Base-by-base conservation (phyloP, 2,113 vertebrate species). In the Anser brachyrhynchus region DNA sequence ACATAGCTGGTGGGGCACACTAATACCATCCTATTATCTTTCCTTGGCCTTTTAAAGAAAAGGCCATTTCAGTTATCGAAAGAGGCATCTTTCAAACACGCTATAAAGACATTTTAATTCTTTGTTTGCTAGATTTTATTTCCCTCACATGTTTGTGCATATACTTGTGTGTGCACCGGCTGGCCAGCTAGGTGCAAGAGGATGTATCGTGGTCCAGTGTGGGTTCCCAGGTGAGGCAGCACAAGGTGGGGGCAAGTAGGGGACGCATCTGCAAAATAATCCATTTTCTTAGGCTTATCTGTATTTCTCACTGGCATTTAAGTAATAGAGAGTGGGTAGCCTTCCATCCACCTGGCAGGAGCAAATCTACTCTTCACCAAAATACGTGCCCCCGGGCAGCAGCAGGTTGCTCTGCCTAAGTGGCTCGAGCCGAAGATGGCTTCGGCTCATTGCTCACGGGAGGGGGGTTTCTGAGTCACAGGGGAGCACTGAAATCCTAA, bases 401-500 rank as follows among this genome's bases (percentile, higher is more conserved):
- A 52, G 39, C 0, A 10, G 26, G 28, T 51, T 33, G 59, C 57
- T 13, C 54, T 85, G 29, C 55, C 22, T 33, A 21, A 64, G 25
- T 64, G 41, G 19, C 59, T 87, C 37, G 67, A 39, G 28, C 57
- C 20, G 25, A 43, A 71, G 35, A 65, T 37, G 35, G 39, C 59
- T 91, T 80, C 57, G 74, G 22, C 12, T 74, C 33, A 5, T 13
- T 81, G 62, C 37, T 90, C 33, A 29, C 0, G 1, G 76, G 17
- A 66, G 21, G 10, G 23, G 13, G 8, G 37, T 83, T 62, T 43
- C 43, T 85, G 64, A 87, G 44, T 79, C 91, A 46, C n/a, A 33
- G 13, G 19, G 44, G 28, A 20, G 31, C 18, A 86, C 87, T 88
- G 62, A 87, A 95, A 72, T 76, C 79, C 72, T 82, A 80, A 96